Evolutionary conservation across 2,113 vertebrate species (phyloP), one percentile per base, ranked within the genome.

Genomic region (Bubalus kerabau): DNA sequence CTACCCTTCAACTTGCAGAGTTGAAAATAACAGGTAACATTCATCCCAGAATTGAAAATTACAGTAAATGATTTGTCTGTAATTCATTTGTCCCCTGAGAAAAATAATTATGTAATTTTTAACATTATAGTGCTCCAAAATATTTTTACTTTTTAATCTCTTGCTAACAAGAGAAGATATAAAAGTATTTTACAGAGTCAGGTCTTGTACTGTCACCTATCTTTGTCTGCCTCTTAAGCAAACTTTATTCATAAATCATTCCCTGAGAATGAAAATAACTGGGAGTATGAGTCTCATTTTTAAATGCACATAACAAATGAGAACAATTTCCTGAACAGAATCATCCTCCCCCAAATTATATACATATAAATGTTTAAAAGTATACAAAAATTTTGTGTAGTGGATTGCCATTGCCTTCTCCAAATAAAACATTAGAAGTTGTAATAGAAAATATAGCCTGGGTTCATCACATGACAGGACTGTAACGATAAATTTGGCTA

Each of bases 191-290:
- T 94, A 43, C 2, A 90, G 30, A 50, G 85, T 93, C 91, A 9
- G 26, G 11, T 32, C 0, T 3, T 74, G 30, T 43, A 32, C 26
- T 28, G 40, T 84, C 67, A 84, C 67, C 71, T 2, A 2, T 59
- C 26, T 43, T 88, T 83, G 74, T 82, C 64, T 90, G 9, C 56
- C 81, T 94, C 40, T 86, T 60, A 64, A 92, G 19, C 12, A 91
- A 67, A 59, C 9, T 48, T 91, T 81, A 89, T 64, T 24, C 59
- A 95, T 64, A 96, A 96, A 96, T 89, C 7, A 96, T 26, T 48
- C 84, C 21, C 11, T 67, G 46, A 91, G 50, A 50, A 30, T 93
- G 5, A 96, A 15, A 0, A 0, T n/a, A 64, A 50, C 80, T 0
- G 0, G 81, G 43, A 43, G 40, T 43, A 52, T 12, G 16, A 24